Conservation (phyloP, 2,888 invertebrate genomes). For the Ephialtes manifestator region DNA sequence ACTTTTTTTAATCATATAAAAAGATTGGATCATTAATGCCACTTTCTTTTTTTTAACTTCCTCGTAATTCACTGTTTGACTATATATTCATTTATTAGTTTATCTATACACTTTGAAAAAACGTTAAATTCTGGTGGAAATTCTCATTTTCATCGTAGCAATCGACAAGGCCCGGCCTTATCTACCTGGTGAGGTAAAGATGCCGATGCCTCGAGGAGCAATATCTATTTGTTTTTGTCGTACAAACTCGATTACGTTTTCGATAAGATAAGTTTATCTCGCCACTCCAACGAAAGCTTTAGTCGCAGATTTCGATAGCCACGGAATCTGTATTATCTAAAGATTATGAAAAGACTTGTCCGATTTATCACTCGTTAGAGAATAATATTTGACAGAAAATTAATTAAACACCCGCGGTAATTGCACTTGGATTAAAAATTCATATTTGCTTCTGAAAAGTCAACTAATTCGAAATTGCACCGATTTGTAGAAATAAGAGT, state of each 20-base stretch:
- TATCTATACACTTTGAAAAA: background rate
- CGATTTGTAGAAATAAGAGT: too few relatives aligned
- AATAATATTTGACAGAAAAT: background rate
- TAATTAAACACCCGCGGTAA: too few relatives aligned
- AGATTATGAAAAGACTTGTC: background rate
- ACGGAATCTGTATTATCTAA: background rate
- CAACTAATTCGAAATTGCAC: too few relatives aligned
- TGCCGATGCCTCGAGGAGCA: background rate
- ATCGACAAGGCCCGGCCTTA: slow-evolving; percentile 3
- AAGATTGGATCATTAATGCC: too few relatives aligned
- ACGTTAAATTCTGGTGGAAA: too few relatives aligned
- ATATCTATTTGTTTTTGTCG: slow-evolving; percentile 18
- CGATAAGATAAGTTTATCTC: slow-evolving; percentile 39
- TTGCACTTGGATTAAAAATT: too few relatives aligned
- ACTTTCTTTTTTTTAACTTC: too few relatives aligned
- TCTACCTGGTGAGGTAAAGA: slow-evolving; percentile 1
- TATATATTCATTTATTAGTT: background rate
- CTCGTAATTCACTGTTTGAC: too few relatives aligned
- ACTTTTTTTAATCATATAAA: too few relatives aligned
- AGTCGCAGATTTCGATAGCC: background rate
- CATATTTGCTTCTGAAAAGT: too few relatives aligned
- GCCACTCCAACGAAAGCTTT: background rate
- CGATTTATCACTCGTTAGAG: background rate
- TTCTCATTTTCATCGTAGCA: background rate
- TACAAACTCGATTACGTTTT: slow-evolving; percentile 39